phyloP scores from a whole-genome alignment of 2,113 vertebrate genomes.

The Ahaetulla prasina region DNA sequence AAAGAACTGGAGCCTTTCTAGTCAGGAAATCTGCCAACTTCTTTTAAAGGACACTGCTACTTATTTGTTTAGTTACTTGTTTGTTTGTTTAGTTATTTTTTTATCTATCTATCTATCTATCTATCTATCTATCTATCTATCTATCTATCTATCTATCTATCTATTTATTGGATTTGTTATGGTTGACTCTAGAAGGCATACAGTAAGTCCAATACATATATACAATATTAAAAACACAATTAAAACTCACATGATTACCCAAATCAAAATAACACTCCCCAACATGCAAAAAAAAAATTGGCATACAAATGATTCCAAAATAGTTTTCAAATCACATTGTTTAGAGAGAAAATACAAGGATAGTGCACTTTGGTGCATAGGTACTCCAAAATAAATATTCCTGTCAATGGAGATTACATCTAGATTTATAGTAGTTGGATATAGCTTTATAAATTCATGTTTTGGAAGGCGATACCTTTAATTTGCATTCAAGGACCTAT shows the following conservation, averaged over 20 bases:
- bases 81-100: no score
- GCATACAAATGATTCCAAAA: background rate
- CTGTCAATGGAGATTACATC: background rate
- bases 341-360: background rate
- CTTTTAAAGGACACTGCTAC: conserved; percentile 7
- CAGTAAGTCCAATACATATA: background rate
- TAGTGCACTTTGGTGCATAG: background rate
- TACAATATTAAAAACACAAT: background rate
- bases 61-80: background rate
- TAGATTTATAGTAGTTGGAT: background rate
- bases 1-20: background rate
- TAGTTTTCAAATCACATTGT: background rate
- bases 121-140: background rate
- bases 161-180: background rate
- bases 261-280: background rate
- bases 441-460: background rate
- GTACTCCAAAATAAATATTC: background rate
- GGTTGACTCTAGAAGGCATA: background rate
- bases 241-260: background rate
- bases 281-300: background rate
- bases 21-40: background rate
- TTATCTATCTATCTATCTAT: background rate
- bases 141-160: background rate
- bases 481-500: background rate
- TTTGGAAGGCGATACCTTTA: background rate